A percentile compares a stretch with the other conserved stretches of the same genome.
These are phyloP conservation scores for Drepanosiphum platanoidis DNA, from an alignment of 2,888 invertebrate species.

Conservation along the genomic window DNA sequence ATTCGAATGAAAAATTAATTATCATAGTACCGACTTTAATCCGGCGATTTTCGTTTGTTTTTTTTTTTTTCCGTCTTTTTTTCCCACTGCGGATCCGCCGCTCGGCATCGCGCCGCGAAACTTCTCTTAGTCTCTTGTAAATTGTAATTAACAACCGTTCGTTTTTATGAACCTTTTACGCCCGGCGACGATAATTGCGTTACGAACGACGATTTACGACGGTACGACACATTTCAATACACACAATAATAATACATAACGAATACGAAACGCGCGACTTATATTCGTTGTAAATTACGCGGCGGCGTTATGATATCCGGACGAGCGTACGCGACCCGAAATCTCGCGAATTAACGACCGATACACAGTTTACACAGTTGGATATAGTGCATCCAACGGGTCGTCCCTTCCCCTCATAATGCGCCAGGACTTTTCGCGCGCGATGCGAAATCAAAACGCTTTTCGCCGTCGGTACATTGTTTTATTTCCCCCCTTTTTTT, in stretches of 20 bases:
- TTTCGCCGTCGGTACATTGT: neutral
- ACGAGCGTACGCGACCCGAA: neutral
- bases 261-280: neutral
- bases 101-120: too few relatives aligned
- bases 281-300: neutral
- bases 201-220: neutral
- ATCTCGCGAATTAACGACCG: neutral
- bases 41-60: neutral
- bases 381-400: too few relatives aligned
- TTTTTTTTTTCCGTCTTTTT: too few relatives aligned
- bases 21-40: neutral
- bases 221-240: too few relatives aligned
- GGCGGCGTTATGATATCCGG: neutral
- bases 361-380: too few relatives aligned
- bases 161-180: neutral
- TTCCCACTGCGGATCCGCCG: too few relatives aligned
- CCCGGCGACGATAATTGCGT: neutral
- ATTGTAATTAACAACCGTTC: neutral
- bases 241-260: neutral
- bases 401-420: too few relatives aligned
- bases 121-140: too few relatives aligned
- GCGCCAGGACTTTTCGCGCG: too few relatives aligned
- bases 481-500: neutral
- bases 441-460: too few relatives aligned
- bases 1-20: neutral